Evolutionary conservation across 1,140 invertebrate species (phyloP).

Genomic region (Hyles euphorbiae): DNA sequence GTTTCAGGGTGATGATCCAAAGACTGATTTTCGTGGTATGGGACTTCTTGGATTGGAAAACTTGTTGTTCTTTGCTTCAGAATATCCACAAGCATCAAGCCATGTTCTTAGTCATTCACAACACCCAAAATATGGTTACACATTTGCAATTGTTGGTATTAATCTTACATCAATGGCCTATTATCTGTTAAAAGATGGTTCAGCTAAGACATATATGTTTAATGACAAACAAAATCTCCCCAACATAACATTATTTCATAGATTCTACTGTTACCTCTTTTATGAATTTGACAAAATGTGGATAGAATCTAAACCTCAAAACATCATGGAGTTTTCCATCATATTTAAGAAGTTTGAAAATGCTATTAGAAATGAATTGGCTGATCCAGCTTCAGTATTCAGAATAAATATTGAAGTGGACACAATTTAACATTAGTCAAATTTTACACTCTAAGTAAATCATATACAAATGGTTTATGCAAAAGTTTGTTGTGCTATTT

Average conservation of each 20-base stretch:
- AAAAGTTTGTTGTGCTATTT: too few relatives aligned
- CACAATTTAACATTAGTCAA: slow-evolving; percentile 25
- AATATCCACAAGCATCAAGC: slow-evolving; percentile 86
- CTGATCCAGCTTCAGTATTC: slow-evolving; percentile 80
- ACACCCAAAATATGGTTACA: slow-evolving; percentile 92
- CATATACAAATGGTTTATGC: too few relatives aligned
- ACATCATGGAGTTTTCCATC: slow-evolving; percentile 96
- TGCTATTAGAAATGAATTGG: slow-evolving; percentile 79
- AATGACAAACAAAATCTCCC: slow-evolving; percentile 85
- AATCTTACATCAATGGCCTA: slow-evolving; percentile 95
- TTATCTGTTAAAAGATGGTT: slow-evolving; percentile 85
- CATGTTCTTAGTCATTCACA: slow-evolving; percentile 91
- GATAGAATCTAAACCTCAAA: slow-evolving; percentile 91
- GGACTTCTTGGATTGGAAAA: slow-evolving; percentile 96
- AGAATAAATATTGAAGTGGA: slow-evolving; percentile 85
- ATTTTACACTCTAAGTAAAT: too few relatives aligned
- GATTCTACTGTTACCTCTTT: slow-evolving; percentile 95
- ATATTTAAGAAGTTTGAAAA: slow-evolving; percentile 91
- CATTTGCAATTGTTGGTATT: slow-evolving; percentile 94
- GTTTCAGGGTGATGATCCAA: slow-evolving; percentile 94
- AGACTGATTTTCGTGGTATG: slow-evolving; percentile 98
- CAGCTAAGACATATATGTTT: slow-evolving; percentile 94
- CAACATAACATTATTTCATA: slow-evolving; percentile 90
- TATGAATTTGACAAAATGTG: slow-evolving; percentile 96
- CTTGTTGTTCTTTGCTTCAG: slow-evolving; percentile 90